Conservation (phyloP, 2,888 invertebrate species). For the Lasioglossum lativentre region DNA sequence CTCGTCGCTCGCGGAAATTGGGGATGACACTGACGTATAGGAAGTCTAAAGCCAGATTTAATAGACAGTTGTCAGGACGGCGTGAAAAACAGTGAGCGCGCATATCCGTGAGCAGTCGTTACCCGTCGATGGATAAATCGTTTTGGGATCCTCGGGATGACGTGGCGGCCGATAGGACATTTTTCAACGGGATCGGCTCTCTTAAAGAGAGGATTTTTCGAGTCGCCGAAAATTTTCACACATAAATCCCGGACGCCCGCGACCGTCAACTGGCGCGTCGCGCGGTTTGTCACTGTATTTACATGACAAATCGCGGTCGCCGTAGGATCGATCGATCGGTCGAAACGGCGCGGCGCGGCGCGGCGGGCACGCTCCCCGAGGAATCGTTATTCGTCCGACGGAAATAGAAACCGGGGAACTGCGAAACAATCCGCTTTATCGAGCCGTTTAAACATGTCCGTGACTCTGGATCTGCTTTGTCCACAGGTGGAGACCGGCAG, state of each 20-base stretch:
- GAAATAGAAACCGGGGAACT: slow-evolving; percentile 5
- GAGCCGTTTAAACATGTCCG: background rate
- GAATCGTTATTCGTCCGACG: background rate
- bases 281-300: slow-evolving; percentile 9
- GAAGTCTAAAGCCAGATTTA: slow-evolving; percentile 28
- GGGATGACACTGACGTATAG: slow-evolving; percentile 30
- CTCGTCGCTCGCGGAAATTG: slow-evolving; percentile 1
- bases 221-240: slow-evolving; percentile 1
- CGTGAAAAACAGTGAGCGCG: slow-evolving; percentile 23
- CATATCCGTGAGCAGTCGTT: slow-evolving; percentile 22
- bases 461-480: background rate
- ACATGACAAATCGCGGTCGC: slow-evolving; percentile 7
- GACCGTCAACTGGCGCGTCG: background rate
- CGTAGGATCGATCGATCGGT: slow-evolving; percentile 6
- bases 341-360: no score
- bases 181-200: background rate
- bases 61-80: slow-evolving; percentile 21
- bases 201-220: slow-evolving; percentile 34
- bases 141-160: background rate
- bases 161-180: slow-evolving; percentile 21
- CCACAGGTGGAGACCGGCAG: background rate
- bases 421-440: background rate
- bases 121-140: slow-evolving; percentile 14
- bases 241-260: background rate
- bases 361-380: background rate